Evolutionary conservation across 2,888 invertebrate species (phyloP), one percentile per base, ranked within the genome.

Genomic region (Melitaea athalia): DNA sequence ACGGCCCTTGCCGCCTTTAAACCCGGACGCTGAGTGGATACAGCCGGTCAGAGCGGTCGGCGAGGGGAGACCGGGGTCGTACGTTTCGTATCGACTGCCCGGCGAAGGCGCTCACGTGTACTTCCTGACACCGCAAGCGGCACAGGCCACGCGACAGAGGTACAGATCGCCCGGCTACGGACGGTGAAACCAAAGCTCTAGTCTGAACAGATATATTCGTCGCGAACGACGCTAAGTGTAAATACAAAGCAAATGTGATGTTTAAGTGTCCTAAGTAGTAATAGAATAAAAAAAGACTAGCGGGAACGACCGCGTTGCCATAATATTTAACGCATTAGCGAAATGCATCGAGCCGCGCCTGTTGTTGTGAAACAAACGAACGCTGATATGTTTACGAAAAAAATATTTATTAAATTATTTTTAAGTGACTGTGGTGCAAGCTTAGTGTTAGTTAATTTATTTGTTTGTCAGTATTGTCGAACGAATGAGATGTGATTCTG

Each of bases 71-170:
- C 67, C 77, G 70, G 78, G 79, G n/a, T 94, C 95, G 24, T 95
- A 95, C 78, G 95, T 96, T 74, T 95, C 96, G 11, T 96, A 96
- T 84, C 90, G 95, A 77, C 87, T 96, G 69, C 96, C 96, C 0
- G 96, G 96, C 0, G 95, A 96, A 76, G 95, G 95, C 11, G 96
- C 96, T 0, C 96, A 96, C 85, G 96, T 96, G 78, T 96, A 96
- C 83, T 96, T 96, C 90, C 87, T 96, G 69, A 96, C 96, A 67
- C 96, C 96, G 3, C 96, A 95, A 78, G 93, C 81, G 60, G 84
- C 85, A 49, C 85, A 85, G 67, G 81, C 74, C 24, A 76, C 83
- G 68, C 79, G 88, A 55, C 86, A 89, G 67, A 79, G 90, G 75
- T 90, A 89, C 82, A 79, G 92, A 67, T 65, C 86, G 74, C 86